Base-by-base conservation (phyloP, 64 coral and sea anemone genomes). In the Pocillopora damicornis region DNA sequence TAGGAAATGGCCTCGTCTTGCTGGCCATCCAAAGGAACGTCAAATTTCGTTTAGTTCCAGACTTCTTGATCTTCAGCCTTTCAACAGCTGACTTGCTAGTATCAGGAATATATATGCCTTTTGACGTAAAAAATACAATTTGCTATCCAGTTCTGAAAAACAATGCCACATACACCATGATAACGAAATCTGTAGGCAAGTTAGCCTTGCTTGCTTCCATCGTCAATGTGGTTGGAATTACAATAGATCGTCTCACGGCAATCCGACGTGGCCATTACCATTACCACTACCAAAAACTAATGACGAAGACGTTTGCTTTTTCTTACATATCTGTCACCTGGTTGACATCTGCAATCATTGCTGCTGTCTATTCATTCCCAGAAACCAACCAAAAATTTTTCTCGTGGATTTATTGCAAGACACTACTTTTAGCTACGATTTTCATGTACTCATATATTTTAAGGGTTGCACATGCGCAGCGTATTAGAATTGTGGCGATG, bases 381-480 rank as follows among this genome's bases (percentile, higher is more conserved):
- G 26, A 81, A 17, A 23, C 79, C 7, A 65, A 25, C 12, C 79
- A 81, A 18, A 1, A 51, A 51, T 6, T 81, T 45, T 81, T 89
- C 64, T 16, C 86, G 35, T 85, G 35, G 81, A 9, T 72, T 25
- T 83, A 83, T 36, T 61, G 81, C 20, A 17, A 58, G 14, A 7
- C 75, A 13, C 57, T 83, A 11, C 59, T 91, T 11, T 9, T 86
- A 10, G 17, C 73, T 18, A 91, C 42, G 0, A 67, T 91, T 25
- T 30, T 76, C 5, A 86, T 91, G 58, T 91, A 91, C 22, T 63
- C 82, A 18, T 86, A 91, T 59, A 61, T 91, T 9, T 91, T 86
- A 1, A 76, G 76, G 35, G 35, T 74, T 2, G 89, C 89, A 10
- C 68, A 42, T 17, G 59, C 16, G 10, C 88, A 89, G 45, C 88